These are phyloP conservation scores for Phyllotreta cruciferae DNA, from an alignment of 2,888 invertebrate species.

Conservation along the genomic window DNA sequence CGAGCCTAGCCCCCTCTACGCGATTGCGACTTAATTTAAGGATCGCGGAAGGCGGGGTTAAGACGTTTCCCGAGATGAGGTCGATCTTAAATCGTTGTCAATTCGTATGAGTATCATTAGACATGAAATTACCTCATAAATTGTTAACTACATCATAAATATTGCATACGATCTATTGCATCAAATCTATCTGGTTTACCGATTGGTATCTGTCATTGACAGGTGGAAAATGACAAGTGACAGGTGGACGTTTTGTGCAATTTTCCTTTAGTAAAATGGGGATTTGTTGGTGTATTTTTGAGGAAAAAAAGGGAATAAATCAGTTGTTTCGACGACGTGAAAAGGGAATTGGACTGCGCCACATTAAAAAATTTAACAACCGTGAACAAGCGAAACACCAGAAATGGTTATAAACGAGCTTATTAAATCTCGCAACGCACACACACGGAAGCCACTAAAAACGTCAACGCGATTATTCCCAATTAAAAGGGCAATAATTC, in stretches of 20 bases:
- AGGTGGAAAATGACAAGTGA: no score
- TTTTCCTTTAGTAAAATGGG: no score
- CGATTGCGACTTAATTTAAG: conserved; percentile 50
- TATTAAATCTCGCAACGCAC: conserved; percentile 30
- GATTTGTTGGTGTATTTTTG: no score
- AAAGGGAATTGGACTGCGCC: conserved; percentile 4
- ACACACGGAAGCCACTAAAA: conserved; percentile 46
- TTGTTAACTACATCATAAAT: no score
- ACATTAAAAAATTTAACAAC: conserved; percentile 20
- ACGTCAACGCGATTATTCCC: conserved; percentile 54
- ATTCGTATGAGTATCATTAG: no score
- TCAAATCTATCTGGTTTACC: no score
- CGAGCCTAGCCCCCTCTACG: conserved; percentile 43
- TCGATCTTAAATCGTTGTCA: no score
- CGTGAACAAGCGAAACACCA: conserved; percentile 19
- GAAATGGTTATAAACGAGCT: conserved; percentile 34
- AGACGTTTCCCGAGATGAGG: conserved; percentile 18
- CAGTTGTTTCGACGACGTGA: conserved; percentile 16
- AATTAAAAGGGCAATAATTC: conserved; percentile 54
- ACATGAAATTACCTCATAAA: no score
- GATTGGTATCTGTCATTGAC: no score
- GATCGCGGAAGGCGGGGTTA: conserved; percentile 51
- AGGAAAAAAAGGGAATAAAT: conserved; percentile 10
- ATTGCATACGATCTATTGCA: no score
- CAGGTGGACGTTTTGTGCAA: no score